Conservation (phyloP, 2,797 vertebrate genomes). For the Australoheros facetus region DNA sequence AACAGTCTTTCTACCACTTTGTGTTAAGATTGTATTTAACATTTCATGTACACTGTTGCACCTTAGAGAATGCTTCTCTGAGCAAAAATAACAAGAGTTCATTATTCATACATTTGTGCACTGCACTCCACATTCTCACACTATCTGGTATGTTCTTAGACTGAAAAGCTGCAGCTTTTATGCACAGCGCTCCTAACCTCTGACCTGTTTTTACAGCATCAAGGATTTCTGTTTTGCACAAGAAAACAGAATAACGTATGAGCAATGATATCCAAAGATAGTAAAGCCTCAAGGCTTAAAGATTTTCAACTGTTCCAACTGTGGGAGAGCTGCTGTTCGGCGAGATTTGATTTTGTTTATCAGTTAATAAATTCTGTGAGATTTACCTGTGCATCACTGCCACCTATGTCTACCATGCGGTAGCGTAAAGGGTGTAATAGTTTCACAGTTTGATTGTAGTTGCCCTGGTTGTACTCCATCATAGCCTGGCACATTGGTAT, state of each 20-base stretch:
- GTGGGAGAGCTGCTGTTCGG: background rate
- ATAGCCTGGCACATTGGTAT: constrained; percentile 90
- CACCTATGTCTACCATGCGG: constrained; percentile 80
- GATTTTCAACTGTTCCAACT: background rate
- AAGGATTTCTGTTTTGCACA: constrained; percentile 20
- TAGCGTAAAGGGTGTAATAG: constrained; percentile 90
- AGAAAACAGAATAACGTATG: constrained; percentile 1
- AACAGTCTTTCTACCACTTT: background rate
- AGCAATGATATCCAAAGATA: constrained; percentile 21
- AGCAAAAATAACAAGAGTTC: constrained; percentile 43
- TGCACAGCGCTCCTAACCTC: constrained; percentile 33
- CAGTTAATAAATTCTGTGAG: background rate
- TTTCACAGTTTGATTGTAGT: constrained; percentile 83
- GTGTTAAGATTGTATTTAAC: background rate
- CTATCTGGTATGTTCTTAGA: background rate
- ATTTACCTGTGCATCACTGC: constrained; percentile 93
- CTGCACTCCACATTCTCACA: constrained; percentile 19
- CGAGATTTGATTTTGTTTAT: background rate
- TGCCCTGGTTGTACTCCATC: constrained; percentile 86
- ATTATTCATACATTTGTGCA: constrained; percentile 64
- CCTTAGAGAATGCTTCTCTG: constrained; percentile 22
- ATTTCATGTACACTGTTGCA: constrained; percentile 12
- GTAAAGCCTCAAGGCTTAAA: background rate
- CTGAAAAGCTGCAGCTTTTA: constrained; percentile 14
- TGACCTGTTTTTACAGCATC: constrained; percentile 31